A percentile compares a stretch with the other conserved stretches of the same genome.
Conservation (phyloP, 2,888 invertebrate genomes). For the Erebia ligea region DNA sequence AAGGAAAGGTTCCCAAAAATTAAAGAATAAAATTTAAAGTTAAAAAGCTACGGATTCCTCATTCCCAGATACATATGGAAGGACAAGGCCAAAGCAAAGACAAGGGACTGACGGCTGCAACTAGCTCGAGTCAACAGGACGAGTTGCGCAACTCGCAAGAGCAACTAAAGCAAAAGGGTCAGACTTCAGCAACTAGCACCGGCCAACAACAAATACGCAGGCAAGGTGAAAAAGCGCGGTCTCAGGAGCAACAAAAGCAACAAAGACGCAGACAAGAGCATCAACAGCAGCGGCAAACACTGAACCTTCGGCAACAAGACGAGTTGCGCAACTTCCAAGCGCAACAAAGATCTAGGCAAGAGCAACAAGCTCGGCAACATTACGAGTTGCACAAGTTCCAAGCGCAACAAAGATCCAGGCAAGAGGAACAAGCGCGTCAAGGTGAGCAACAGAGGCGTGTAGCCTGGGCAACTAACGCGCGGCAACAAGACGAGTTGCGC, state of each 20-base stretch:
- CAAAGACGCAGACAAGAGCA: background rate
- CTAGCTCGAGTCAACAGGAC: conserved; percentile 1
- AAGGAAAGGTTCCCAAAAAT: background rate
- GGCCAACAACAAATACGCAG: background rate
- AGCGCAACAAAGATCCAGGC: background rate
- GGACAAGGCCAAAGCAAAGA: conserved; percentile 9
- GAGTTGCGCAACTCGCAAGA: background rate
- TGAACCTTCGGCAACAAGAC: background rate
- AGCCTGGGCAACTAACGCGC: background rate
- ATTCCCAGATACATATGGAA: conserved; percentile 14
- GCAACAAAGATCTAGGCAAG: background rate
- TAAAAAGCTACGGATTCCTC: conserved; percentile 23
- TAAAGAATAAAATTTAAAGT: conserved; percentile 13
- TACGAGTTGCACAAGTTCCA: background rate
- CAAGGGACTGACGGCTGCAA: conserved; percentile 2
- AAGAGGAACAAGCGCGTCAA: background rate
- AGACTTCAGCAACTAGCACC: background rate
- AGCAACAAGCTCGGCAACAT: background rate
- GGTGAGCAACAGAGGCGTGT: background rate
- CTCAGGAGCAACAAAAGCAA: background rate
- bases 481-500: background rate
- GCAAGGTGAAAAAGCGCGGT: background rate
- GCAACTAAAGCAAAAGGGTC: background rate
- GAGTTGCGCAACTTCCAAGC: background rate
- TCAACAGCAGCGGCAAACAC: background rate